Evolutionary conservation across 2,797 vertebrate genomes (phyloP).

Genomic region (Pelodytes ibericus): DNA sequence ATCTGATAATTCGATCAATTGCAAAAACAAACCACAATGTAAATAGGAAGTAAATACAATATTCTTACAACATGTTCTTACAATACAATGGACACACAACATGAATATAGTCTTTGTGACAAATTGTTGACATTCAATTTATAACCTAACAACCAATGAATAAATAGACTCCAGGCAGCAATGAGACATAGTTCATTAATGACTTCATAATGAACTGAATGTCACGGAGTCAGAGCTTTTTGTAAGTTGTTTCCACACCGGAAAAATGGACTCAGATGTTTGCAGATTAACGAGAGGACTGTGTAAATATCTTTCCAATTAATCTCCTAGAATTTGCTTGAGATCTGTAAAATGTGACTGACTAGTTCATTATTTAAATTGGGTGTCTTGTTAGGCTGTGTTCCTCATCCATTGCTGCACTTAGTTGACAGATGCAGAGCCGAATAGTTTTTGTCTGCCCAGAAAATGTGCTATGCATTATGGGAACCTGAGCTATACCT

Average conservation of each 20-base stretch:
- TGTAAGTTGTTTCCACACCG: not conserved
- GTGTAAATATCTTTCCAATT: no score
- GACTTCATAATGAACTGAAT: slow-evolving; percentile 29
- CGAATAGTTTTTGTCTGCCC: no score
- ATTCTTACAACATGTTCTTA: not conserved
- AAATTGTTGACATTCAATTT: slow-evolving; percentile 45
- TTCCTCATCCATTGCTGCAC: no score
- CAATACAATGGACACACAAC: no score
- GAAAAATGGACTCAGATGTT: not conserved
- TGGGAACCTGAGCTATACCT: no score
- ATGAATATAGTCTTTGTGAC: slow-evolving; percentile 4
- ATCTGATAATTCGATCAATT: no score
- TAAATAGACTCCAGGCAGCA: slow-evolving; percentile 3
- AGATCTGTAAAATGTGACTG: not conserved
- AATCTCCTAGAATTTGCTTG: no score
- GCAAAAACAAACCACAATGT: no score
- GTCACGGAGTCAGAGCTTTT: slow-evolving; percentile 5
- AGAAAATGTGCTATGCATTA: no score
- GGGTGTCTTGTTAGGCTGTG: not conserved
- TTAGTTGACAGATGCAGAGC: no score
- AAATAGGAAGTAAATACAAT: no score
- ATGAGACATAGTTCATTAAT: slow-evolving; percentile 22
- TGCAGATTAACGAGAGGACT: not conserved
- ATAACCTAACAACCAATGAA: slow-evolving; percentile 29
- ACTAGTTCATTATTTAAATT: not conserved